These are phyloP conservation scores for Misgurnus anguillicaudatus DNA, from an alignment of 2,113 vertebrate genomes.

Conservation along the genomic window DNA sequence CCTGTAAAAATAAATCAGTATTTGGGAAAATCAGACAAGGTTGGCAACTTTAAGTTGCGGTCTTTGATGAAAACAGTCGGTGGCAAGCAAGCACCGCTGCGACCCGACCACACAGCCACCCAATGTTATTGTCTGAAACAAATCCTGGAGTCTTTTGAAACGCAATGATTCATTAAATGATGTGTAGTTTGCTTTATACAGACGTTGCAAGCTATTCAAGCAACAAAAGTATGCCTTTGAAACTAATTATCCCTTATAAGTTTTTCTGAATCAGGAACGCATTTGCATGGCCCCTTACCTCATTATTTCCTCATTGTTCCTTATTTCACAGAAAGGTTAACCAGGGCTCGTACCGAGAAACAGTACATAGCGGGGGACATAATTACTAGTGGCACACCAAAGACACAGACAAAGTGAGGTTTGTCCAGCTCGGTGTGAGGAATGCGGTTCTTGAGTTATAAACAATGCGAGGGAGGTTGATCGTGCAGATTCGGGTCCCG, in stretches of 20 bases:
- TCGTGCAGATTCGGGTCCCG: constrained; percentile 33
- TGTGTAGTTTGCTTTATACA: not conserved
- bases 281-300: constrained; percentile 16
- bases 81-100: not conserved
- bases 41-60: not conserved
- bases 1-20: not conserved
- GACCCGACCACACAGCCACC: not conserved
- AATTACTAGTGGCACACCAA: constrained; percentile 49
- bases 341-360: not conserved
- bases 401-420: constrained; percentile 42
- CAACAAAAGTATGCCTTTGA: not conserved
- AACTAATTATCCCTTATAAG: constrained; percentile 11
- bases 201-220: not conserved
- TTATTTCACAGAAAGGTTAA: constrained; percentile 15
- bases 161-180: not conserved
- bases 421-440: constrained; percentile 33
- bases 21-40: constrained; percentile 14
- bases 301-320: constrained; percentile 46
- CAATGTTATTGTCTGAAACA: not conserved
- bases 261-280: not conserved
- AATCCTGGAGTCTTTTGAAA: not conserved
- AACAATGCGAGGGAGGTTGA: constrained; percentile 39
- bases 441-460: constrained; percentile 24
- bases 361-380: constrained; percentile 38
- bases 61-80: not conserved